phyloP scores from a whole-genome alignment of 2,797 vertebrate genomes.

The Vipera latastei region DNA sequence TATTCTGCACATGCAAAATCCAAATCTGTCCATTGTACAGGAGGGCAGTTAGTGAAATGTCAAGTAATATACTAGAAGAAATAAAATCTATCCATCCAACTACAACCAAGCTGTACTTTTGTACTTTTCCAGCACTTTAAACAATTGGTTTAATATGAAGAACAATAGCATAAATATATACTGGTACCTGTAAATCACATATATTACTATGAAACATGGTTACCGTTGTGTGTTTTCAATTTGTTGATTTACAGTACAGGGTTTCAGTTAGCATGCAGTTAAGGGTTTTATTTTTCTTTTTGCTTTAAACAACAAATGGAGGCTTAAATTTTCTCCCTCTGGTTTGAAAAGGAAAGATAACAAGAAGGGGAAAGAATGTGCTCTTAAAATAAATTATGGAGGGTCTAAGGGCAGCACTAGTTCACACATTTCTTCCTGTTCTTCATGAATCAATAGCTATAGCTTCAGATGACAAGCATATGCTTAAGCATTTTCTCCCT shows the following conservation, averaged over 20 bases:
- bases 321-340: neutral
- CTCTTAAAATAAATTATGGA: neutral
- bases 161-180: neutral
- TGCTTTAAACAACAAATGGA: neutral
- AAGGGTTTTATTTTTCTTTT: constrained; percentile 5
- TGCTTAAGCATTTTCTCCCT: neutral
- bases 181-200: neutral
- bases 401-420: neutral
- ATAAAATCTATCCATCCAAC: neutral
- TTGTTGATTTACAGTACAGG: neutral
- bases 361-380: neutral
- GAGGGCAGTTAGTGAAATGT: neutral
- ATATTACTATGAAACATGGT: neutral
- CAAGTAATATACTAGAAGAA: neutral
- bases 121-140: neutral
- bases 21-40: neutral
- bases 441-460: neutral
- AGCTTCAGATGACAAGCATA: neutral
- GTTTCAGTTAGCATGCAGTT: constrained; percentile 23
- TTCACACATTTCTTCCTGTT: neutral
- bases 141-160: neutral
- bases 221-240: neutral
- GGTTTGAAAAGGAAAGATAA: neutral
- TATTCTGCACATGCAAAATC: neutral
- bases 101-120: neutral